These are phyloP conservation scores for Drosophila algonquin DNA, from an alignment of 2,888 invertebrate genomes.

Conservation along the genomic window DNA sequence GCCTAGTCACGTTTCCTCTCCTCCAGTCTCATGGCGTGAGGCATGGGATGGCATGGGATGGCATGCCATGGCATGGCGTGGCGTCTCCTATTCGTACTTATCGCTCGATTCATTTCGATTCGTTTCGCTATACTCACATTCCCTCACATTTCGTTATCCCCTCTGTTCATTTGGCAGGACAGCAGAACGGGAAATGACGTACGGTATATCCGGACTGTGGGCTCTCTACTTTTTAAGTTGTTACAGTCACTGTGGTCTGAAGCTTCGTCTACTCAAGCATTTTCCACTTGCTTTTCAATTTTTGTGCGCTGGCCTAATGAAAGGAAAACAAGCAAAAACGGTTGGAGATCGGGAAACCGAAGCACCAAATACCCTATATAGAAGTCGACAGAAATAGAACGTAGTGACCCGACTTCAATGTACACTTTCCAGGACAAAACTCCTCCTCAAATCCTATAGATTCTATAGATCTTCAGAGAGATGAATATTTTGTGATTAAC, in stretches of 20 bases:
- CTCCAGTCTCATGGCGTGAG: not conserved
- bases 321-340: not conserved
- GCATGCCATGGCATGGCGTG: not conserved
- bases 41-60: not conserved
- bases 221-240: not conserved
- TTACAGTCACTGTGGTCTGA: not conserved
- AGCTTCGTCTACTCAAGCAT: not conserved
- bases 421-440: too few relatives aligned
- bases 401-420: too few relatives aligned
- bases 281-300: not conserved
- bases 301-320: not conserved
- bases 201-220: not conserved
- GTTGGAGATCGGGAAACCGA: not conserved
- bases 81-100: not conserved
- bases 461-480: too few relatives aligned
- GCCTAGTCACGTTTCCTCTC: conserved; percentile 64
- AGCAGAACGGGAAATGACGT: not conserved
- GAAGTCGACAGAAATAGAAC: not conserved
- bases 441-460: too few relatives aligned
- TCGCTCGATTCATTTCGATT: conserved; percentile 9
- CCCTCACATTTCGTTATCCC: conserved; percentile 8
- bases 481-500: too few relatives aligned
- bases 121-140: not conserved
- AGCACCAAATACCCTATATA: not conserved
- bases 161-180: conserved; percentile 10